Percentiles rank a stretch among this genome's conserved stretches.
phyloP scores from a whole-genome alignment of 2,888 invertebrate species.

The Polylopha cassiicola region DNA sequence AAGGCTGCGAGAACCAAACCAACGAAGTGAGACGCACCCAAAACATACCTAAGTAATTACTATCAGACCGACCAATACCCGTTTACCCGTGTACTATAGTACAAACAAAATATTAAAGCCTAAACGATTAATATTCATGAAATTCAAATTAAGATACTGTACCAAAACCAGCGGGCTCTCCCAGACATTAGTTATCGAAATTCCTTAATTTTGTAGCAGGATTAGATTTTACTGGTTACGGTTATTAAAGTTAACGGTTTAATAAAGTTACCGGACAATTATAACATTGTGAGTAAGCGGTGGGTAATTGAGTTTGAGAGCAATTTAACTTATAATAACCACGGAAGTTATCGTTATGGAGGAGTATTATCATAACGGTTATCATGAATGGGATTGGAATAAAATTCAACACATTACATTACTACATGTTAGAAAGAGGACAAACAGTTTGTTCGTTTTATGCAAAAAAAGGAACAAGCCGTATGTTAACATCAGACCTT shows the following conservation, averaged over 20 bases:
- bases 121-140: conserved; percentile 54
- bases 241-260: conserved; percentile 19
- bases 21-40: too few species aligned
- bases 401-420: too few species aligned
- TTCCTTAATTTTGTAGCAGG: conserved; percentile 41
- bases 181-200: conserved; percentile 52
- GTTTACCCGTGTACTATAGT: neutral
- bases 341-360: too few species aligned
- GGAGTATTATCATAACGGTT: too few species aligned
- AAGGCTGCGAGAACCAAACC: too few species aligned
- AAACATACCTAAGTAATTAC: too few species aligned
- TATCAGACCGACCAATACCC: too few species aligned
- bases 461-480: too few species aligned
- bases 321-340: conserved; percentile 17
- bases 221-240: conserved; percentile 43
- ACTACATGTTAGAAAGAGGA: too few species aligned
- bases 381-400: too few species aligned
- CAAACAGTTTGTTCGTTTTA: too few species aligned
- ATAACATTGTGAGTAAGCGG: conserved; percentile 18
- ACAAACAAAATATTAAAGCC: conserved; percentile 1
- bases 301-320: conserved; percentile 13
- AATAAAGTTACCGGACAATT: conserved; percentile 15
- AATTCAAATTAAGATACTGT: conserved; percentile 50
- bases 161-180: conserved; percentile 46
- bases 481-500: too few species aligned